phyloP scores from a whole-genome alignment of 2,113 vertebrate genomes.

The Rhegmatorhina hoffmannsi region DNA sequence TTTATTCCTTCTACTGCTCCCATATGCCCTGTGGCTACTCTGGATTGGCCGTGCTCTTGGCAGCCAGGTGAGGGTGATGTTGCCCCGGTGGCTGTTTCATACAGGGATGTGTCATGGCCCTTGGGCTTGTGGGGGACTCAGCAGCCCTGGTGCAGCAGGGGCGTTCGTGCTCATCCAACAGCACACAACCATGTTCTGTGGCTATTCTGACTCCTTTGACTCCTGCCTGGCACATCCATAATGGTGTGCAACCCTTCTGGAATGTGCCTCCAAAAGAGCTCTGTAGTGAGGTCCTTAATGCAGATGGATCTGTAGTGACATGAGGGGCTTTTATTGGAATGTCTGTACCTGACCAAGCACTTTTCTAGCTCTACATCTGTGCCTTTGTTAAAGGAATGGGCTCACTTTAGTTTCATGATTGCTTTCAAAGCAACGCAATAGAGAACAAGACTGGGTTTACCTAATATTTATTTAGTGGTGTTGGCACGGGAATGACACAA shows the following conservation, averaged over 20 bases:
- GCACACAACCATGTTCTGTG: accelerated
- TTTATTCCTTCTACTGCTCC: background rate
- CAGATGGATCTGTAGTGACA: background rate
- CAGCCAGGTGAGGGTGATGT: background rate
- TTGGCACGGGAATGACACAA: background rate
- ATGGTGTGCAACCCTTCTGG: background rate
- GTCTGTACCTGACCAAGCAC: background rate
- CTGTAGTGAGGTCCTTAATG: background rate
- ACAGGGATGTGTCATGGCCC: accelerated
- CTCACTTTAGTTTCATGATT: background rate
- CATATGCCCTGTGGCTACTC: background rate
- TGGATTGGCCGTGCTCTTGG: background rate
- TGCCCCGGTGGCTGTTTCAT: background rate
- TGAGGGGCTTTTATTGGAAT: accelerated
- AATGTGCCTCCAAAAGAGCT: background rate
- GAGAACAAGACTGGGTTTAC: background rate
- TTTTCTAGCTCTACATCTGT: background rate
- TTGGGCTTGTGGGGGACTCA: accelerated
- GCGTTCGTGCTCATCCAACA: accelerated
- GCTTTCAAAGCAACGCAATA: background rate
- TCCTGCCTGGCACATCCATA: background rate
- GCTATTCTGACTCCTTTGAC: background rate
- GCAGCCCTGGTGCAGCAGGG: background rate
- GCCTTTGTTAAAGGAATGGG: background rate
- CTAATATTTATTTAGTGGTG: background rate